Percentiles rank a stretch among this genome's conserved stretches.
phyloP scores from a whole-genome alignment of 2,113 vertebrate species.

The Ciconia maguari region DNA sequence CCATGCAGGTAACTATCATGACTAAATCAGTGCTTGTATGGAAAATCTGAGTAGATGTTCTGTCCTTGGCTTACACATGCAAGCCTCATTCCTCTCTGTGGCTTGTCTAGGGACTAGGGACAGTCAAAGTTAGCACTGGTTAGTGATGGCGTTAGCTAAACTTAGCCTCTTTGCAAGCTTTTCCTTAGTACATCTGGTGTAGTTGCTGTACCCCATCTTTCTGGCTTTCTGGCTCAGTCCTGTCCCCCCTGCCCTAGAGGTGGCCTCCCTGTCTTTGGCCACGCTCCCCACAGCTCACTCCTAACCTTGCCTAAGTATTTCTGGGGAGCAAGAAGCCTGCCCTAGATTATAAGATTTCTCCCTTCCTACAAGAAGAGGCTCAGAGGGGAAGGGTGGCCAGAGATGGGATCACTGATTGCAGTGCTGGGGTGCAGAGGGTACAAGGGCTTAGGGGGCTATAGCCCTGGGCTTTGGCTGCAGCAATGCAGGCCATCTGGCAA shows the following conservation, averaged over 20 bases:
- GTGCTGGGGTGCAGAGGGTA: neutral
- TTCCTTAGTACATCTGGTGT: neutral
- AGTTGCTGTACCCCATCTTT: neutral
- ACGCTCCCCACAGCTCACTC: accelerated
- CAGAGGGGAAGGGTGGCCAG: neutral
- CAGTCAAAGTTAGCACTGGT: neutral
- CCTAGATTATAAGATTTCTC: neutral
- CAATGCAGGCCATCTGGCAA: neutral
- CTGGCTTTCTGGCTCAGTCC: neutral
- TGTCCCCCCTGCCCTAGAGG: neutral
- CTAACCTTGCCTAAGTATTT: neutral
- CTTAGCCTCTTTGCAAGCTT: neutral
- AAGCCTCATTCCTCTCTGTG: neutral
- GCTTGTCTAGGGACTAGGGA: neutral
- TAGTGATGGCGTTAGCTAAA: neutral
- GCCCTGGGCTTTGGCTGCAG: neutral
- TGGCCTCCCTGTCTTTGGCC: neutral
- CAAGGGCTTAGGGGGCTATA: neutral
- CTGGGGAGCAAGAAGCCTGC: neutral
- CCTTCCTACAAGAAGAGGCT: neutral
- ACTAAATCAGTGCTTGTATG: neutral
- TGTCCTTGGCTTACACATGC: neutral
- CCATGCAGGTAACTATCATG: neutral
- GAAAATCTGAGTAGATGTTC: neutral
- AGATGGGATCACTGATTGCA: neutral